Conservation (phyloP, 2,113 vertebrate species). For the Zingel zingel region DNA sequence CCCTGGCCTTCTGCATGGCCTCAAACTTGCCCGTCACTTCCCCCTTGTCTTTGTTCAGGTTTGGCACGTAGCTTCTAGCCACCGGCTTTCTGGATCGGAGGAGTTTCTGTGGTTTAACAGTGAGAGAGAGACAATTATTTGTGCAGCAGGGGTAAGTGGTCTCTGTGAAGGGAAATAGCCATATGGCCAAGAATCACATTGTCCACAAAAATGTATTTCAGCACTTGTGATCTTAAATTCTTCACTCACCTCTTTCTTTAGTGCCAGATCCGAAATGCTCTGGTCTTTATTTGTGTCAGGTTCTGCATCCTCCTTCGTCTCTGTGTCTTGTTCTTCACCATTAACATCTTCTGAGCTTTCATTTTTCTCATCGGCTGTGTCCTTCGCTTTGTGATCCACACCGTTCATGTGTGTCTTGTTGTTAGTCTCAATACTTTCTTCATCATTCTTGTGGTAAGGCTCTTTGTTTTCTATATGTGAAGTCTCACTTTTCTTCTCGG, state of each 20-base stretch:
- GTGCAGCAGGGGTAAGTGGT: background rate
- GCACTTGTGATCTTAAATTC: background rate
- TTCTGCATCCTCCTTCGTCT: slow-evolving; percentile 37
- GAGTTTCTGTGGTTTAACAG: slow-evolving; percentile 87
- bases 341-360: slow-evolving; percentile 35
- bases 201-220: background rate
- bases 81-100: slow-evolving; percentile 92
- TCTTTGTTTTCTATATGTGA: slow-evolving; percentile 1
- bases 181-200: background rate
- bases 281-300: slow-evolving; percentile 29
- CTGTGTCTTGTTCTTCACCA: slow-evolving; percentile 15
- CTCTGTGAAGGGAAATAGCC: background rate
- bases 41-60: slow-evolving; percentile 87
- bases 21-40: slow-evolving; percentile 95
- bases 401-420: slow-evolving; percentile 44
- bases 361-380: background rate
- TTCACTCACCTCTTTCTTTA: slow-evolving; percentile 82
- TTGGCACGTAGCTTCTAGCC: slow-evolving; percentile 95
- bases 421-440: background rate
- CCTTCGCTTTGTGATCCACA: slow-evolving; percentile 43
- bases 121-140: background rate
- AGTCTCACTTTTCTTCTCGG: background rate
- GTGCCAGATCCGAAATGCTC: slow-evolving; percentile 88
- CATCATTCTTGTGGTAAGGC: background rate
- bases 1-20: slow-evolving; percentile 97